Evolutionary conservation across 2,888 invertebrate genomes (phyloP).

Genomic region (Ditylenchus weischeri): DNA sequence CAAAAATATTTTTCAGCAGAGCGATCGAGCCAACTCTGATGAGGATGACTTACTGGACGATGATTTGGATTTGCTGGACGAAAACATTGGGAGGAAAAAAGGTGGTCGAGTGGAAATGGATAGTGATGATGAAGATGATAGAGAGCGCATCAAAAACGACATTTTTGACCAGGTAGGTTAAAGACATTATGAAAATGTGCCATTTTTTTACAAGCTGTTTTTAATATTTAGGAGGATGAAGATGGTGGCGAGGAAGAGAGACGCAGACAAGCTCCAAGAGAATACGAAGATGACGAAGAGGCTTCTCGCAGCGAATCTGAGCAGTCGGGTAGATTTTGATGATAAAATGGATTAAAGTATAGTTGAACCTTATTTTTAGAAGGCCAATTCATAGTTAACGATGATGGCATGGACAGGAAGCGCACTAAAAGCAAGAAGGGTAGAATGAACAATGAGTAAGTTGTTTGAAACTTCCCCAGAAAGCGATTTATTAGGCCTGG

Average conservation of each 20-base stretch:
- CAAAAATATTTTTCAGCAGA: conserved; percentile 25
- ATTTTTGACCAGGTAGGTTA: conserved; percentile 52
- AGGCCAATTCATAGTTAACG: conserved; percentile 95
- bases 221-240: conserved; percentile 14
- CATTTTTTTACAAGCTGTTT: not conserved
- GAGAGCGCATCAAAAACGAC: conserved; percentile 57
- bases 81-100: conserved; percentile 92
- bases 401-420: conserved; percentile 65
- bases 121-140: conserved; percentile 65
- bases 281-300: conserved; percentile 32
- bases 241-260: conserved; percentile 12
- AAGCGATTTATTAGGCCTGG: no score
- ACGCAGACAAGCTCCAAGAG: conserved; percentile 17
- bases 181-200: conserved; percentile 13
- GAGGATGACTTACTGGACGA: conserved; percentile 90
- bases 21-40: conserved; percentile 31
- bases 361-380: conserved; percentile 24
- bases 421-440: conserved; percentile 12
- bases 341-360: no score
- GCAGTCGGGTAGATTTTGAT: conserved; percentile 20
- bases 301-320: conserved; percentile 27
- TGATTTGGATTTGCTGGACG: conserved; percentile 94
- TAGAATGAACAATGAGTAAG: conserved; percentile 5
- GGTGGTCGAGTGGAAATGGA: conserved; percentile 66
- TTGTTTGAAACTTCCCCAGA: no score